Evolutionary conservation across 2,888 invertebrate genomes (phyloP).

Genomic region (Odontocerum albicorne): DNA sequence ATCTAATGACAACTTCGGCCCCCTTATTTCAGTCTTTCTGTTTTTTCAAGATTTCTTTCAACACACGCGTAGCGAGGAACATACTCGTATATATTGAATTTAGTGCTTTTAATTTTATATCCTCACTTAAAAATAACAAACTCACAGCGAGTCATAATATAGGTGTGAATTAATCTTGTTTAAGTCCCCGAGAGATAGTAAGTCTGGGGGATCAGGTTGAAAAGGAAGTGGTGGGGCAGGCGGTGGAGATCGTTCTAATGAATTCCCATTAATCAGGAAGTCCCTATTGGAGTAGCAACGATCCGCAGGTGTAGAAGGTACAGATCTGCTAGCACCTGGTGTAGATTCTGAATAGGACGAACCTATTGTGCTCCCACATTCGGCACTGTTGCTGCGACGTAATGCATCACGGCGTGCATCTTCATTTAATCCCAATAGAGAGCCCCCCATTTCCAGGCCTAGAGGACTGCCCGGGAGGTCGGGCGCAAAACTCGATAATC

Average conservation of each 20-base stretch:
- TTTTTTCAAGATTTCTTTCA: no score
- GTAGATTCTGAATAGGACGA: no score
- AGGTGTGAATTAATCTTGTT: background rate
- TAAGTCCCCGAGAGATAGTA: background rate
- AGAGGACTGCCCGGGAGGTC: slow-evolving; percentile 6
- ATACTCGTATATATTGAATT: no score
- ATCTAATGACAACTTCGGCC: no score
- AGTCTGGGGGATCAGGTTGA: slow-evolving; percentile 41
- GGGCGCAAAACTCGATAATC: background rate
- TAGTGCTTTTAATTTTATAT: no score
- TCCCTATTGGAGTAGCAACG: slow-evolving; percentile 61
- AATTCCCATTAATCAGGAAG: slow-evolving; percentile 65
- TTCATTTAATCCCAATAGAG: background rate
- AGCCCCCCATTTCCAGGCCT: background rate
- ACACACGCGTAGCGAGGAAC: no score
- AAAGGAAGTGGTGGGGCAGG: slow-evolving; percentile 24
- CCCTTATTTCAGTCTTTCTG: no score
- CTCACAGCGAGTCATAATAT: no score
- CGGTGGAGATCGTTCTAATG: slow-evolving; percentile 44
- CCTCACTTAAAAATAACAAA: no score
- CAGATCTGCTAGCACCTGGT: slow-evolving; percentile 66
- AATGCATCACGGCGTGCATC: slow-evolving; percentile 47
- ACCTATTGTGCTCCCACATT: slow-evolving; percentile 57
- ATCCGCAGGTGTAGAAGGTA: slow-evolving; percentile 73
- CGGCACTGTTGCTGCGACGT: slow-evolving; percentile 51